Evolutionary conservation across 2,797 vertebrate genomes (phyloP).

Genomic region (Neosilurus hyrtlii): DNA sequence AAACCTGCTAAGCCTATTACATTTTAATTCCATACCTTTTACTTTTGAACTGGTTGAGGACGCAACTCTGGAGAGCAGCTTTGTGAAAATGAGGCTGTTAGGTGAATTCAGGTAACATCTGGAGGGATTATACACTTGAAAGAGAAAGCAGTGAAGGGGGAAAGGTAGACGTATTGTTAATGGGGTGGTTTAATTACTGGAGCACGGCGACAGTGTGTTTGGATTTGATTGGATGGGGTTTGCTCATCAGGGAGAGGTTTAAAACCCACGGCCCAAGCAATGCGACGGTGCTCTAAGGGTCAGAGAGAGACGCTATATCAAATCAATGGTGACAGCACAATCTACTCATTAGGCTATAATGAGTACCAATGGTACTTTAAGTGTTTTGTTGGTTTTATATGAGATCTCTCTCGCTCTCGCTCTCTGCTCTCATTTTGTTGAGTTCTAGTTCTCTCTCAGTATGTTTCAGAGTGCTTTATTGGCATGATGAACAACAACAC

Average conservation of each 20-base stretch:
- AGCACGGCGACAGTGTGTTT: slow-evolving; percentile 20
- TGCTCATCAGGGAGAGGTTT: slow-evolving; percentile 35
- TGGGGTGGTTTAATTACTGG: slow-evolving; percentile 40
- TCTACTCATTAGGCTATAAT: slow-evolving; percentile 61
- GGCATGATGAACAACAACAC: neutral
- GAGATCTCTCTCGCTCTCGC: neutral
- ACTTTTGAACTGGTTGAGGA: slow-evolving; percentile 12
- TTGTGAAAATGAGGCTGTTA: neutral
- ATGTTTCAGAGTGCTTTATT: neutral
- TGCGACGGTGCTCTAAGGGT: slow-evolving; percentile 36
- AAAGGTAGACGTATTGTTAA: slow-evolving; percentile 47
- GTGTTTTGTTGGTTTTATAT: slow-evolving; percentile 54
- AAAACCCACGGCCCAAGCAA: slow-evolving; percentile 25
- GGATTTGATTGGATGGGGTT: slow-evolving; percentile 44
- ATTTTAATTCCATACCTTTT: slow-evolving; percentile 23
- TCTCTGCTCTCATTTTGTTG: neutral
- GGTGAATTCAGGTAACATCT: slow-evolving; percentile 22
- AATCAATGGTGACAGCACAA: slow-evolving; percentile 58
- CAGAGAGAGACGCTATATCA: slow-evolving; percentile 51
- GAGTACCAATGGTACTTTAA: slow-evolving; percentile 62
- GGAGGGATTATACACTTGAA: neutral
- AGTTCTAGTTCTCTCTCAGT: neutral
- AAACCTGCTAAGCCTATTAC: slow-evolving; percentile 22
- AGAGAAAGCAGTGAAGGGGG: slow-evolving; percentile 23
- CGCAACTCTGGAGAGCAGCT: slow-evolving; percentile 21